Evolutionary conservation across 2,888 invertebrate species (phyloP), one percentile per base, ranked within the genome.

Genomic region (Drosophila bunnanda): DNA sequence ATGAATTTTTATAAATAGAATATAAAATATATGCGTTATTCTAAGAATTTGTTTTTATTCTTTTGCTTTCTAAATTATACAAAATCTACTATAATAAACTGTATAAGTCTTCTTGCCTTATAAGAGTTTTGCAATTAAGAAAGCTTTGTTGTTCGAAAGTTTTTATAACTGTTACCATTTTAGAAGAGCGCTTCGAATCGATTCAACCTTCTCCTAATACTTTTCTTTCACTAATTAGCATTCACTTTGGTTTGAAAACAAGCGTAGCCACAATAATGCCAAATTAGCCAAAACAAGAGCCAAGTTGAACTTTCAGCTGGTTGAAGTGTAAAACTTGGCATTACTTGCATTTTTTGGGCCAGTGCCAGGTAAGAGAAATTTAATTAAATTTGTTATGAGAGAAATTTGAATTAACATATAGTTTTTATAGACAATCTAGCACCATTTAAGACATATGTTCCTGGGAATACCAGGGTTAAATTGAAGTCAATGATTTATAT

Each of bases 341-440:
- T 22, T 43, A 41, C 6, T 20, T 41, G 20, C 3, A 30, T 28
- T 20, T 15, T 15, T 32, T 50, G 32, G 50, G 15, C 20, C 8
- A 50, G 8, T 50, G 50, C 50, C 50, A 50, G 9, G 2, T 9
- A 5, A 20, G 50, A 50, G 50, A 50, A 50, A 50, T 32, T 50
- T 32, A 9, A 32, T 15, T 50, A 1, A 32, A 50, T 4, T 50
- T 32, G 12, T 4, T 13, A 30, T 30, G 8, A 17, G 32, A 13
- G 17, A 50, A 20, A 50, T 50, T 20, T 9, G 2, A 20, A 17
- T 48, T 1, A 8, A 17, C 17, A 13, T 4, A 7, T 13, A 1
- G 0, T 12, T 28, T 46, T 6, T 6, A 28, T 10, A n/a, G 2
- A 28, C 1, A 12, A 28, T n/a, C 10, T n/a, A n/a, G 0, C 10